These are phyloP conservation scores for Agelaius phoeniceus DNA, from an alignment of 2,113 vertebrate species.

Conservation along the genomic window DNA sequence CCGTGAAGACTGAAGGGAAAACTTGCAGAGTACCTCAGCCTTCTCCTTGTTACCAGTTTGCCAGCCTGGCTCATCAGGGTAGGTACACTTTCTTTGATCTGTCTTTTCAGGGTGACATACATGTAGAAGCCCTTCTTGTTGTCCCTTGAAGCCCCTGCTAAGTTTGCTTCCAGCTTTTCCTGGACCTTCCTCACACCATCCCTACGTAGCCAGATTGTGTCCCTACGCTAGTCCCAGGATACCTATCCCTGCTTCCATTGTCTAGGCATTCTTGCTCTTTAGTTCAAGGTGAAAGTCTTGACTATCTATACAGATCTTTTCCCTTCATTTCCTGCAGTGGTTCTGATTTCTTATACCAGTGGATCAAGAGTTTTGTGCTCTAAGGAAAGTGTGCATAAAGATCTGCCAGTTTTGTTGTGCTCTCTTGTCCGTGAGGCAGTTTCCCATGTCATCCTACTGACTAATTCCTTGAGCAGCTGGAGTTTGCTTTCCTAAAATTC, in stretches of 20 bases:
- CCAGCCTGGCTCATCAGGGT: neutral
- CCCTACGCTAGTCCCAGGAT: neutral
- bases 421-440: neutral
- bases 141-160: neutral
- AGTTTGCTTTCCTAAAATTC: neutral
- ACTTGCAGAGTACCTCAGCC: neutral
- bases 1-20: neutral
- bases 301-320: too few species aligned
- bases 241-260: neutral
- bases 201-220: neutral
- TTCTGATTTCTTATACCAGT: neutral
- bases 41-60: neutral
- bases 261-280: neutral
- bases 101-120: neutral
- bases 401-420: neutral
- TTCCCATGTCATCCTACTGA: neutral
- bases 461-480: neutral
- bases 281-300: neutral
- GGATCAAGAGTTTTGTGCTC: neutral
- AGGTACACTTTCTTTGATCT: neutral
- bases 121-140: neutral
- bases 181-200: neutral
- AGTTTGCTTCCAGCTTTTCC: neutral
- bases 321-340: neutral
- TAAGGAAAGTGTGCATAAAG: neutral